Evolutionary conservation across 2,888 invertebrate species (phyloP).

Genomic region (Meliscaeva auricollis): DNA sequence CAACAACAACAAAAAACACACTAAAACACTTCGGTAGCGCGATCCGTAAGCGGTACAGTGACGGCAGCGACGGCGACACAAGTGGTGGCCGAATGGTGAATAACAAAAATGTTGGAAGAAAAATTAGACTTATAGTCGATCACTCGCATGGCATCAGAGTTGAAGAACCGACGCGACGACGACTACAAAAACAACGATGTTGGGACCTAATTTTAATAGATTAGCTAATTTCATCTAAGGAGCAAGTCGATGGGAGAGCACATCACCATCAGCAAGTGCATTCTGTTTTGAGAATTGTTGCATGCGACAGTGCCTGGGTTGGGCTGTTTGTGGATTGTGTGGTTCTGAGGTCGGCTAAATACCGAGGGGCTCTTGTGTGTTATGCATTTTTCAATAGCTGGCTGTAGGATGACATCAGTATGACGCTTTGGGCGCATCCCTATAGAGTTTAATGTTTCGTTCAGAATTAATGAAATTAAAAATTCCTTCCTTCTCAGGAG

Average conservation of each 20-base stretch:
- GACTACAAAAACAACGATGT: constrained; percentile 30
- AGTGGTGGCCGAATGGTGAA: constrained; percentile 61
- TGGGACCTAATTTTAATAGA: constrained; percentile 48
- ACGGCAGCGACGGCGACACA: constrained; percentile 40
- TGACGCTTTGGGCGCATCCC: constrained; percentile 65
- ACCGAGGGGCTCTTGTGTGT: constrained; percentile 38
- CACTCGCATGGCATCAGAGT: constrained; percentile 25
- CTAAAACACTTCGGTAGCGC: constrained; percentile 24
- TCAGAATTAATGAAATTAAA: constrained; percentile 66
- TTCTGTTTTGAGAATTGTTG: constrained; percentile 40
- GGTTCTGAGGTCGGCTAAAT: constrained; percentile 32
- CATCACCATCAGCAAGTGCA: constrained; percentile 50
- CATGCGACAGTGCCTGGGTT: constrained; percentile 14
- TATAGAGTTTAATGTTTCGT: constrained; percentile 44
- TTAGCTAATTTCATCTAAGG: constrained; percentile 64
- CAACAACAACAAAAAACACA: constrained; percentile 9
- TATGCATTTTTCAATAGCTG: constrained; percentile 29
- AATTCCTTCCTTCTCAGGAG: constrained; percentile 41
- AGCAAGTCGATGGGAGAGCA: constrained; percentile 13
- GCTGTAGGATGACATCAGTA: constrained; percentile 60
- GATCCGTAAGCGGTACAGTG: constrained; percentile 62
- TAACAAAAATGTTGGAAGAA: constrained; percentile 50
- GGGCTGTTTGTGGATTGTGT: neutral
- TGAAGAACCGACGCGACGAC: constrained; percentile 12
- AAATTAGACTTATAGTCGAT: constrained; percentile 38